These are phyloP conservation scores for Equus przewalskii DNA, from an alignment of 2,113 vertebrate genomes.

Conservation along the genomic window DNA sequence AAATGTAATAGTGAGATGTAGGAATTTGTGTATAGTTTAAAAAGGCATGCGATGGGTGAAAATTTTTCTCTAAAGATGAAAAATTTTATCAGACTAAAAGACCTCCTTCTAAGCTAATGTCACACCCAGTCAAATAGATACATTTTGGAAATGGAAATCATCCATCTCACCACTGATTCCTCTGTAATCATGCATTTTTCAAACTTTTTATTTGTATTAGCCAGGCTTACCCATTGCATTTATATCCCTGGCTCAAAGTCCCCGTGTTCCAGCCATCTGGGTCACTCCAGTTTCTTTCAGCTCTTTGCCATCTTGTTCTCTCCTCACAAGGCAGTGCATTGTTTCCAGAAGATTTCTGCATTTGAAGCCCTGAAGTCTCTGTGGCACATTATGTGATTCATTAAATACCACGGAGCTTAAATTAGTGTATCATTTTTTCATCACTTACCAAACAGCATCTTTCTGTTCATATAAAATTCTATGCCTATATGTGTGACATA, in stretches of 20 bases:
- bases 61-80: not conserved
- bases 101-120: slow-evolving; percentile 22
- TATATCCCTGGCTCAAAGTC: not conserved
- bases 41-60: not conserved
- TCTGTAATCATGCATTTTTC: not conserved
- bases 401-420: slow-evolving; percentile 44
- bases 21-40: not conserved
- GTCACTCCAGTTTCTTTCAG: not conserved
- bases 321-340: slow-evolving; percentile 11
- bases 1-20: not conserved
- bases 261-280: not conserved
- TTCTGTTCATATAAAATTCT: slow-evolving; percentile 42
- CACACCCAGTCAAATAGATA: not conserved
- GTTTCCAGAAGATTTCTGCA: not conserved
- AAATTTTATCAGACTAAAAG: not conserved
- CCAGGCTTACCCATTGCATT: not conserved
- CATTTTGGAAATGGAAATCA: not conserved
- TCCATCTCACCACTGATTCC: not conserved
- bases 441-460: slow-evolving; percentile 22
- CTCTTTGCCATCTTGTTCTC: not conserved
- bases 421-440: slow-evolving; percentile 37
- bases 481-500: not conserved
- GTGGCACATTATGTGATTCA: slow-evolving; percentile 8
- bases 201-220: not conserved
- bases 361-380: not conserved